A percentile compares a stretch with the other conserved stretches of the same genome.
Evolutionary conservation across 2,113 vertebrate genomes (phyloP).

Genomic region (Hystrix brachyura): DNA sequence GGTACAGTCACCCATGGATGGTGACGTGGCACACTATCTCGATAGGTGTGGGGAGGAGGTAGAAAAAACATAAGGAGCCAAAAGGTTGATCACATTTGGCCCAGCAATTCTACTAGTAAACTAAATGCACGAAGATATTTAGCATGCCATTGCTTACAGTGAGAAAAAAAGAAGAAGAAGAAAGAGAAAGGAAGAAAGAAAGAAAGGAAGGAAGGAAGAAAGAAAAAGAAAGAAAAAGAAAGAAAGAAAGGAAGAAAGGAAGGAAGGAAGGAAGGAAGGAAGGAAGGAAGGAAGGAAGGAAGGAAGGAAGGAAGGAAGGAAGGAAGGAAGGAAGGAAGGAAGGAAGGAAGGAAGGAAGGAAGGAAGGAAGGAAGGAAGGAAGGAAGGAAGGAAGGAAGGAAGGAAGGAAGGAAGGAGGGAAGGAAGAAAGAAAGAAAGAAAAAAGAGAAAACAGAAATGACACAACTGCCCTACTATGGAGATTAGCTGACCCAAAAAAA

Average conservation of each 20-base stretch:
- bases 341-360: not conserved
- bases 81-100: not conserved
- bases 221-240: no score
- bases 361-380: no score
- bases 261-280: no score
- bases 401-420: no score
- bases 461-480: rapidly evolving
- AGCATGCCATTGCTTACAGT: rapidly evolving
- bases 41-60: not conserved
- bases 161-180: no score
- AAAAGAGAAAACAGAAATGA: not conserved
- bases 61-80: not conserved
- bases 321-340: no score
- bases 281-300: no score
- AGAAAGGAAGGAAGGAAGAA: no score
- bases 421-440: not conserved
- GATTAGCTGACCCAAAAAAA: not conserved
- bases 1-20: rapidly evolving
- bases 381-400: no score
- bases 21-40: not conserved
- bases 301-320: no score
- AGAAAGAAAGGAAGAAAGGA: no score
- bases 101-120: not conserved
- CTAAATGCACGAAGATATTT: rapidly evolving
- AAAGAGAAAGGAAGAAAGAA: no score